Base-by-base conservation (phyloP, 2,113 vertebrate species). In the Gymnorhina tibicen region DNA sequence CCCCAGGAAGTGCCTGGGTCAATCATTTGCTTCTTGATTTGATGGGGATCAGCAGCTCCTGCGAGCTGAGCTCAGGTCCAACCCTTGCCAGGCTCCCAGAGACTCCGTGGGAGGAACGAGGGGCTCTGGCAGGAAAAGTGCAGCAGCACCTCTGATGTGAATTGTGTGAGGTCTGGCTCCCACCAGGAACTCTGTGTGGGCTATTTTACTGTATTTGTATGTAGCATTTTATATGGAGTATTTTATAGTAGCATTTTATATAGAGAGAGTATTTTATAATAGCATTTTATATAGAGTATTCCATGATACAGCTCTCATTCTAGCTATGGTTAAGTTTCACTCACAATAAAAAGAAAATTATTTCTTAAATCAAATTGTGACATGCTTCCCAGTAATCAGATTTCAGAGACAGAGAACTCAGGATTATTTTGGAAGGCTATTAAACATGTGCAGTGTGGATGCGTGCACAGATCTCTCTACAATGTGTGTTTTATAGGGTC, bases 1-100 rank as follows among this genome's bases (percentile, higher is more conserved):
- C 95, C 75, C 88, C 88, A 53, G 3, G 3, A 18, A 26, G 44
- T 60, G 75, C 77, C 95, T 79, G 86, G 96, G 82, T 97, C 97
- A 97, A 30, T 96, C 94, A 86, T 93, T 94, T 91, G 88, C 92
- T 96, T 81, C 94, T 63, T 19, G 72, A 39, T 80, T 62, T 62
- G 91, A 52, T 1, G 7, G 60, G 62, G 55, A 80, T 14, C 64
- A 76, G 67, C 86, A 95, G 69, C 86, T 80, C 32, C 80, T 27
- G 41, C 0, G 37, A 30, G 67, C 42, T 11, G 83, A 81, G 79
- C 80, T 95, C 46, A 28, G 74, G 56, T 16, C 9, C n/a, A 46
- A 68, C 21, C 78, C 66, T 15, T 41, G 39, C 85, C 85, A 72
- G 63, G 33, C 28, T 60, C 62, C 10, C 58, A 58, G 24, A 16